Base-by-base conservation (phyloP, 2,797 vertebrate genomes). In the Furcifer pardalis region DNA sequence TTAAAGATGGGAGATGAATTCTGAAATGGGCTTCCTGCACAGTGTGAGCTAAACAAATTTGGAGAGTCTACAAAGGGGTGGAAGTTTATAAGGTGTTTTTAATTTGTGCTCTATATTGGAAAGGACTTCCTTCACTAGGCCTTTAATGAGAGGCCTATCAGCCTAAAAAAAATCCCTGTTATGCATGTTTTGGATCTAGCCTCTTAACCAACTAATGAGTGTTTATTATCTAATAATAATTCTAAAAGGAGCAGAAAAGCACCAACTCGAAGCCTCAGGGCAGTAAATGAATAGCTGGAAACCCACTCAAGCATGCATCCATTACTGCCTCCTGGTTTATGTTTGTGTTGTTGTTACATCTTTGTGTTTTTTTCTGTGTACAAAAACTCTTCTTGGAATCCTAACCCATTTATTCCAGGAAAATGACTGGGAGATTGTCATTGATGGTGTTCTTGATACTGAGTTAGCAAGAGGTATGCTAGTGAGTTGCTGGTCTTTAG, bases 141-240 rank as follows among this genome's bases (percentile, higher is more conserved):
- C n/a, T 37, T 77, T 86, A 77, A 1, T 40, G 60, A 66, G 78
- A 71, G 42, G 25, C 46, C 17, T 32, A 44, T 77, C n/a, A 0
- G 77, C 63, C 52, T 73, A 76, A 44, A 78, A n/a, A 84, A 89
- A 77, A 89, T 66, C 81, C 90, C 87, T 4, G 49, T 84, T 89
- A 84, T 82, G 79, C 82, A 19, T 4, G n/a, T 81, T 85, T 87
- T 85, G 88, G 90, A 89, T 19, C n/a, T 6, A 83, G 42, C 63
- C 90, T 78, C 72, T 89, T 91, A 92, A 63, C 79, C 88, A 90
- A 81, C 60, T 88, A 91, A 79, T 66, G 23, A 92, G 85, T 88
- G 81, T 91, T 92, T 91, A 15, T 92, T 92, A 92, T 90, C 87
- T 79, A 52, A 86, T 79, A 86, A 81, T 23, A 72, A 73, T 32